Evolutionary conservation across 2,888 invertebrate species (phyloP), one percentile per base, ranked within the genome.

Genomic region (Ecliptopera silaceata): DNA sequence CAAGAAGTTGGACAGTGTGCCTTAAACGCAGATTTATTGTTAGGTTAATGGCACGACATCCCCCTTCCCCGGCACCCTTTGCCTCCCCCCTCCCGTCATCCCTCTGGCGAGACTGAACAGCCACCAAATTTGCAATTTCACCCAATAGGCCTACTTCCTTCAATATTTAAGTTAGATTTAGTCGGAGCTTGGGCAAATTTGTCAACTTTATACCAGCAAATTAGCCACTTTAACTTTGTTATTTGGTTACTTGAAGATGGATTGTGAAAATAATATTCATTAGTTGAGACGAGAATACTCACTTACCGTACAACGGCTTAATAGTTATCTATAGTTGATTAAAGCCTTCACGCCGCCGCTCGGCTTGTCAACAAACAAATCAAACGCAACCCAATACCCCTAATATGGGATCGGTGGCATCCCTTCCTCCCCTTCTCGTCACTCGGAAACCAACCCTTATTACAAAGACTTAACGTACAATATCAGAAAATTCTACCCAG

Each of bases 331-430:
- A 36, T 20, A 43, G 26, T 51, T 51, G 34, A 47, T 53, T 22
- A 41, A 47, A 45, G 5, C 15, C 15, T n/a, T 26, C 46, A 13
- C 46, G 13, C 32, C 43, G 42, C 17, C 56, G 17, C 49, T 45
- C 50, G 50, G 43, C 57, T 47, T 49, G 46, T 54, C 53, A 50
- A 54, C 53, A 53, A 58, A 58, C 58, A 58, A 49, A 54, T 58
- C 49, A 49, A 51, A 50, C 49, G 45, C 20, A 52, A 52, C 52
- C 56, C 43, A 34, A 50, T 56, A 45, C 46, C 36, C 31, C 56
- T 51, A 46, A 47, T 51, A 47, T 32, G 26, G 34, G 57, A 44
- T 44, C 44, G 20, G 32, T 44, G 53, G 39, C 53, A 41, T n/a
- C 29, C 50, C 18, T 15, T n/a, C 12, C 15, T 26, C 29, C 38